Evolutionary conservation across 2,888 invertebrate genomes (phyloP), one percentile per base, ranked within the genome.

Genomic region (Tetramorium bicarinatum): DNA sequence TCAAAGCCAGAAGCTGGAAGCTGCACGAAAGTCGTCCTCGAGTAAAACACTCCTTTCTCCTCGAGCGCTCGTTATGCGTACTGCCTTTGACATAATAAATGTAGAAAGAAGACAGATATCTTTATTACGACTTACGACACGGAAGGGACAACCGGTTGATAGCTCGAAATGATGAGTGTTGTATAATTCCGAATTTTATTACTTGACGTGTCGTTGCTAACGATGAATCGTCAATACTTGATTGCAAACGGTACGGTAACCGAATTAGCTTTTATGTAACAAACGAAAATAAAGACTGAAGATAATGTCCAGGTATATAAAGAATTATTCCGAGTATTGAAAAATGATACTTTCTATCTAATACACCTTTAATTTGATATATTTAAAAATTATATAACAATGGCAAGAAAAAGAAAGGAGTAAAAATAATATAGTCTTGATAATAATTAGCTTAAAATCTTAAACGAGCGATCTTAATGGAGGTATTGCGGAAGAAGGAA

Each of bases 391-490:
- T 41, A 66, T 9, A 25, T 54, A 15, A 76, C n/a, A 54, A n/a
- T n/a, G 38, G 38, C 15, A 11, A 47, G 7, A 44, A 6, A 52
- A 41, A 77, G 25, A 13, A 29, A 18, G 9, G n/a, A 34, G 21
- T 41, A 4, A 41, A 29, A 13, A 3, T 44, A 54, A 54, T n/a
- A 29, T 25, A 52, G 38, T 21, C n/a, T n/a, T 3, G 15, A 9
- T 56, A n/a, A 69, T 21, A 69, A 77, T 69, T 67, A 77, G 25
- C 11, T 25, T 52, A 38, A 66, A 25, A 66, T 56, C 25, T 77
- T 29, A 21, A 77, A 77, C 4, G 69, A 25, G 3, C n/a, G 41
- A 54, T 67, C 15, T 67, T 76, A 38, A 66, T n/a, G 25, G 41
- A 25, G 25, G 2, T 11, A 9, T 76, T 13, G 29, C 25, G 38